Base-by-base conservation (phyloP, 2,888 invertebrate genomes). In the Hetaerina titia region DNA sequence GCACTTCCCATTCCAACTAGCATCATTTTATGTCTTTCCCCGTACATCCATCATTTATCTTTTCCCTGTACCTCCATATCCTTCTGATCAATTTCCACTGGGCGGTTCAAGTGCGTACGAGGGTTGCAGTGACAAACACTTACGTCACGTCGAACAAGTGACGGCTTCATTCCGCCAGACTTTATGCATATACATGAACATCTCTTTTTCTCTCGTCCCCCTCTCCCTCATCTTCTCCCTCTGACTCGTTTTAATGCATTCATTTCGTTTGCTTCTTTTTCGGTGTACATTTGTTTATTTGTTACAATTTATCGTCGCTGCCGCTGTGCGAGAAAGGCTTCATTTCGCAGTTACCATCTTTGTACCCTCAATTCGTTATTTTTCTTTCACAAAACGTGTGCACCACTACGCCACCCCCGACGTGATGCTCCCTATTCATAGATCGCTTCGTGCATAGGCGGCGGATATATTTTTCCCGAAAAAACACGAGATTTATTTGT, bases 121-220 rank as follows among this genome's bases (percentile, higher is more conserved):
- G 6, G 56, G 90, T 19, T 19, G 45, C 69, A 69, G 92, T 22
- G 92, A 92, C 92, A 74, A 90, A 92, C 92, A 56, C 92, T 92
- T 92, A 69, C 74, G 69, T 92, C 69, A 92, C 92, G 64, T 69
- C 69, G 92, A 92, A 57, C 92, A 74, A 92, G 64, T 69, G 92
- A 92, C 74, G 56, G 92, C 69, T 92, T 74, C 92, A 92, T 92
- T 92, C 69, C 56, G 90, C 90, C 58, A 22, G 45, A 11, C 11
- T 13, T 2, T 15, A 81, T 81, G 5, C 25, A 81, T 31, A 81
- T 81, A 6, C 81, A 81, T 45, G 92, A 56, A 45, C 45, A 45
- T 74, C 89, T 11, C 22, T 81, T 9, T 58, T n/a, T n/a, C 90
- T 90, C 64, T 45, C 13, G 22, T 56, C 45, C 56, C 69, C 15